These are phyloP conservation scores for Pseudopodoces humilis DNA, from an alignment of 2,113 vertebrate species.

Conservation along the genomic window DNA sequence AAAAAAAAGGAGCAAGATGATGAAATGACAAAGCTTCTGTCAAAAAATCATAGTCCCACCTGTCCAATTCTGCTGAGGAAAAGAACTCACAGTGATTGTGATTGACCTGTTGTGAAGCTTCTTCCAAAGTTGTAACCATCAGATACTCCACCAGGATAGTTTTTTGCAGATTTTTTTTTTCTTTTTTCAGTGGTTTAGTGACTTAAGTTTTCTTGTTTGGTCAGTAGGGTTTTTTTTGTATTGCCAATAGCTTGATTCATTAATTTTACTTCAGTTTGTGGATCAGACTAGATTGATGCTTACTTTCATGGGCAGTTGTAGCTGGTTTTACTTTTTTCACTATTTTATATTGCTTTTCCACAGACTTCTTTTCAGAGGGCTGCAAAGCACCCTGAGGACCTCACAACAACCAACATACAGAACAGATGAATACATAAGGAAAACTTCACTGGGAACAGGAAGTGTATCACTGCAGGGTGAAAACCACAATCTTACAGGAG, in stretches of 20 bases:
- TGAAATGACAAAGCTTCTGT: not conserved
- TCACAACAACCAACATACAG: accelerated
- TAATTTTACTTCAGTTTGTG: not conserved
- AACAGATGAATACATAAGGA: not conserved
- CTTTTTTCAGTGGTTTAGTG: not conserved
- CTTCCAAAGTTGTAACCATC: not conserved
- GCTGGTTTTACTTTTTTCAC: not conserved
- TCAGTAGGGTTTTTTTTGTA: accelerated
- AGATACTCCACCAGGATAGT: not conserved
- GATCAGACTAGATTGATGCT: not conserved
- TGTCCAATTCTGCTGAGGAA: not conserved
- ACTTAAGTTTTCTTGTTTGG: not conserved
- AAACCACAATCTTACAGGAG: not conserved
- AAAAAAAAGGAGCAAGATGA: not conserved
- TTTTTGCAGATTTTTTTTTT: not conserved
- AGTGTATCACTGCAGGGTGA: accelerated
- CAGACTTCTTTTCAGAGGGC: not conserved
- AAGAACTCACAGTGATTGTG: not conserved
- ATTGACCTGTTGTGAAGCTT: not conserved
- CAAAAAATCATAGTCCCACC: not conserved
- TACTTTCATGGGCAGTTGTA: not conserved
- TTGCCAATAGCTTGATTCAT: not conserved
- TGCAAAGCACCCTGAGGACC: not conserved
- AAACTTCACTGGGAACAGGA: not conserved
- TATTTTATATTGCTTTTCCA: not conserved